Conservation (phyloP, 2,113 vertebrate species). For the Mellivora capensis region DNA sequence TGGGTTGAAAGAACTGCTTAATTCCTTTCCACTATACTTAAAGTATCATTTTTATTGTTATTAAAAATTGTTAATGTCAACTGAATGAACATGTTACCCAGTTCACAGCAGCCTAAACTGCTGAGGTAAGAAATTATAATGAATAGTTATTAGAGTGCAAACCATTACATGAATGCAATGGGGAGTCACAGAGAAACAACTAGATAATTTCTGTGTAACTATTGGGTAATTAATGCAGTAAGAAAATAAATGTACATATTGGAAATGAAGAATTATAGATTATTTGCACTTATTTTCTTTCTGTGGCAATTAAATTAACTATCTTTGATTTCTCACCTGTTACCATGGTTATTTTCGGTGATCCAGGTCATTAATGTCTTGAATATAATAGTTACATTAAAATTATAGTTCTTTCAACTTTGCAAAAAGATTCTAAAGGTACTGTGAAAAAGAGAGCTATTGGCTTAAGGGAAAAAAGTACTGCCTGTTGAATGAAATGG, state of each 20-base stretch:
- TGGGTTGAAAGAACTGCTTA: slow-evolving; percentile 52
- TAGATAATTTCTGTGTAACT: slow-evolving; percentile 73
- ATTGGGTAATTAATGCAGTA: slow-evolving; percentile 72
- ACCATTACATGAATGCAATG: slow-evolving; percentile 46
- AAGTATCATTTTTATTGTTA: slow-evolving; percentile 73
- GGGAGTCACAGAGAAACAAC: slow-evolving; percentile 52
- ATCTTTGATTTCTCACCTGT: slow-evolving; percentile 79
- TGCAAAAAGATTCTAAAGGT: slow-evolving; percentile 30
- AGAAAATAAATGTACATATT: slow-evolving; percentile 71
- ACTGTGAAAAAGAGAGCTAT: not conserved
- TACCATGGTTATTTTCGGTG: slow-evolving; percentile 72
- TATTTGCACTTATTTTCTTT: slow-evolving; percentile 77
- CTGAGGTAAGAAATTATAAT: slow-evolving; percentile 76
- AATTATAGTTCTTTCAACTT: slow-evolving; percentile 68
- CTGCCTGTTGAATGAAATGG: not conserved
- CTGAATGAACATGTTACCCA: slow-evolving; percentile 58
- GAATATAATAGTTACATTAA: slow-evolving; percentile 68
- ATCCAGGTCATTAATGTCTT: slow-evolving; percentile 73
- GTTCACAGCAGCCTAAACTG: slow-evolving; percentile 59
- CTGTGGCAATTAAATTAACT: slow-evolving; percentile 75
- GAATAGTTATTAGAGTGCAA: slow-evolving; percentile 71
- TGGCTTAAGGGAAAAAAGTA: not conserved
- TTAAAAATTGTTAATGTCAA: slow-evolving; percentile 74
- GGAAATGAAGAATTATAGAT: slow-evolving; percentile 74
- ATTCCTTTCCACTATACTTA: slow-evolving; percentile 61